Percentiles rank a stretch among this genome's conserved stretches.
These are phyloP conservation scores for Conger conger DNA, from an alignment of 2,113 vertebrate species.

Conservation along the genomic window DNA sequence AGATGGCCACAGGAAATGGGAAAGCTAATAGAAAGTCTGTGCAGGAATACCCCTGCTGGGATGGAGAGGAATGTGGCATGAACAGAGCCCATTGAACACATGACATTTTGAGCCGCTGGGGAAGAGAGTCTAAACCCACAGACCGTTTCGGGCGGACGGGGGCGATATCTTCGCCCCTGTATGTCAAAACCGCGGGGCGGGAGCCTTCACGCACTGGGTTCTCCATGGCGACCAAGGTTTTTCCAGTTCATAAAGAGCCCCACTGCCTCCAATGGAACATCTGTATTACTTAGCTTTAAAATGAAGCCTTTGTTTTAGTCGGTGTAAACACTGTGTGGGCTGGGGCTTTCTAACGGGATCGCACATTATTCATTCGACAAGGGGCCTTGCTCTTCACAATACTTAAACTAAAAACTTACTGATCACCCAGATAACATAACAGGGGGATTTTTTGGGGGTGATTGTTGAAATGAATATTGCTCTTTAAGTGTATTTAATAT, in stretches of 20 bases:
- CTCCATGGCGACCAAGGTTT: not conserved
- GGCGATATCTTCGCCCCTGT: not conserved
- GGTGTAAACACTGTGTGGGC: not conserved
- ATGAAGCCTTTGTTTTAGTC: not conserved
- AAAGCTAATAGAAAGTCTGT: not conserved
- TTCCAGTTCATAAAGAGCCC: not conserved
- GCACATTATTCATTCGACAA: not conserved
- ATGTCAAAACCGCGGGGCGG: not conserved
- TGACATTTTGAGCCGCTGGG: not conserved
- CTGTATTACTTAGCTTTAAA: not conserved
- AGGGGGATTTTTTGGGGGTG: not conserved
- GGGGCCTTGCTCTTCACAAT: not conserved
- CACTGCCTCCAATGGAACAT: not conserved
- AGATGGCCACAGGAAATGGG: not conserved
- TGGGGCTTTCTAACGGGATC: not conserved
- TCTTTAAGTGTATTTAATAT: not conserved
- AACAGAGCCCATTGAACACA: not conserved
- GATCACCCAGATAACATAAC: not conserved
- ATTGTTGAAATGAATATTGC: not conserved
- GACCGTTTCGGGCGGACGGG: not conserved
- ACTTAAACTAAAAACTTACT: not conserved
- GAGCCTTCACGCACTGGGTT: not conserved
- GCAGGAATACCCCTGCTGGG: not conserved
- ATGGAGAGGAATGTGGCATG: not conserved
- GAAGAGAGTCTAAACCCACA: not conserved